A percentile compares a stretch with the other conserved stretches of the same genome.
phyloP scores from a whole-genome alignment of 2,797 vertebrate genomes.

The Australoheros facetus region DNA sequence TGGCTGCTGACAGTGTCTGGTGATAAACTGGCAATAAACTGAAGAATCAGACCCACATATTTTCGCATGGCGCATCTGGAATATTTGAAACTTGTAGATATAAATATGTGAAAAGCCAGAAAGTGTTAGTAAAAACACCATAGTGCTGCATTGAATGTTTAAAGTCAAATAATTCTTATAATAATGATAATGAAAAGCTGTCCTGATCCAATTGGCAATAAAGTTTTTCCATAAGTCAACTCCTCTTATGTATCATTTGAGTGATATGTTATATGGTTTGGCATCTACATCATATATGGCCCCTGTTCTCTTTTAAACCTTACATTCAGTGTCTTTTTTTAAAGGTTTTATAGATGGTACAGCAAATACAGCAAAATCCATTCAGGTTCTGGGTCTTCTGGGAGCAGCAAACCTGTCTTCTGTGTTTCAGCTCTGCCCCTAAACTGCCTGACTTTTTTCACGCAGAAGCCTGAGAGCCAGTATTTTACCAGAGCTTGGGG shows the following conservation, averaged over 20 bases:
- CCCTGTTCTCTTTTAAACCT: neutral
- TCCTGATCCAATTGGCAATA: neutral
- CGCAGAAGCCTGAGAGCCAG: neutral
- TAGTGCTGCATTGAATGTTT: neutral
- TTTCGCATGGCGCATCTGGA: neutral
- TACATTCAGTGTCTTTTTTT: neutral
- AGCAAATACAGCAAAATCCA: neutral
- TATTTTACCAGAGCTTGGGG: neutral
- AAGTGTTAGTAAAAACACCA: neutral
- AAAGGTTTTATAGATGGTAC: neutral
- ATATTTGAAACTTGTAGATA: neutral
- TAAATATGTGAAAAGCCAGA: neutral
- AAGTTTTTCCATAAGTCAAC: neutral
- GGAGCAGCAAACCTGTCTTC: neutral
- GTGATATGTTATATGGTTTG: neutral
- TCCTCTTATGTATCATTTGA: neutral
- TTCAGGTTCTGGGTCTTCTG: neutral
- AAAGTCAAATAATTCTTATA: too few species aligned
- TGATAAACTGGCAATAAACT: slow-evolving; percentile 29
- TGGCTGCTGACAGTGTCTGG: slow-evolving; percentile 28
- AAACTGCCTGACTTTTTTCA: neutral
- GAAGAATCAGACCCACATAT: neutral
- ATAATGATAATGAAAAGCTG: neutral
- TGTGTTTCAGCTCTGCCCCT: neutral
- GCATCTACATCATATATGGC: neutral